phyloP scores from a whole-genome alignment of 1,140 invertebrate species.

The Apis mellifera region DNA sequence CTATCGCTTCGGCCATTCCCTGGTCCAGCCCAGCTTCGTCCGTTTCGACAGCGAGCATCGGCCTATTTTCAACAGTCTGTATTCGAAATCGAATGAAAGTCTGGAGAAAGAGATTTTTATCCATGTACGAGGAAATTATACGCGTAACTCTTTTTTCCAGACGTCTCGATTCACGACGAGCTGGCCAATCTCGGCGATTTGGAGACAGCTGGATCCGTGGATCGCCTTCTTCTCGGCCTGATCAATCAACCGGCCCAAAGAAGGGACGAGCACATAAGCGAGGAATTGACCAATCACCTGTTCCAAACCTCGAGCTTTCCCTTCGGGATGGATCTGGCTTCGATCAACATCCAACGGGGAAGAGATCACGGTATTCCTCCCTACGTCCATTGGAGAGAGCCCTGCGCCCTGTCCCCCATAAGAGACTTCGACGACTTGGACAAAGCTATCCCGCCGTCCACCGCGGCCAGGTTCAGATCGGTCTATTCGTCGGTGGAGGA shows the following conservation, averaged over 20 bases:
- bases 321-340: slow-evolving; percentile 94
- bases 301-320: slow-evolving; percentile 88
- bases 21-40: slow-evolving; percentile 91
- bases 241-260: slow-evolving; percentile 89
- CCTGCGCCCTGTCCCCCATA: slow-evolving; percentile 89
- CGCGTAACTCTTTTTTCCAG: slow-evolving; percentile 79
- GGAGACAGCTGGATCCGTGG: slow-evolving; percentile 87
- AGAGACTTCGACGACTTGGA: slow-evolving; percentile 89
- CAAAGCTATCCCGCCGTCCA: slow-evolving; percentile 86
- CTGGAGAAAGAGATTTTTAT: background rate
- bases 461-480: slow-evolving; percentile 84
- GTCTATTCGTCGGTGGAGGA: slow-evolving; percentile 90
- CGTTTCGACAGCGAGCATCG: slow-evolving; percentile 85
- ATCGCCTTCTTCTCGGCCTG: slow-evolving; percentile 89
- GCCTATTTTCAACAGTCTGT: slow-evolving; percentile 85
- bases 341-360: slow-evolving; percentile 93
- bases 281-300: slow-evolving; percentile 92
- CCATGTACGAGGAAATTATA: no score
- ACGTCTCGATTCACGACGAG: slow-evolving; percentile 90
- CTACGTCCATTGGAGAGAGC: slow-evolving; percentile 90
- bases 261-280: slow-evolving; percentile 91
- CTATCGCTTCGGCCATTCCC: slow-evolving; percentile 97
- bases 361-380: slow-evolving; percentile 94
- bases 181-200: slow-evolving; percentile 84
- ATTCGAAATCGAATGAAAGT: background rate